Evolutionary conservation across 1,140 invertebrate species (phyloP).

Genomic region (Caenorhabditis remanei): DNA sequence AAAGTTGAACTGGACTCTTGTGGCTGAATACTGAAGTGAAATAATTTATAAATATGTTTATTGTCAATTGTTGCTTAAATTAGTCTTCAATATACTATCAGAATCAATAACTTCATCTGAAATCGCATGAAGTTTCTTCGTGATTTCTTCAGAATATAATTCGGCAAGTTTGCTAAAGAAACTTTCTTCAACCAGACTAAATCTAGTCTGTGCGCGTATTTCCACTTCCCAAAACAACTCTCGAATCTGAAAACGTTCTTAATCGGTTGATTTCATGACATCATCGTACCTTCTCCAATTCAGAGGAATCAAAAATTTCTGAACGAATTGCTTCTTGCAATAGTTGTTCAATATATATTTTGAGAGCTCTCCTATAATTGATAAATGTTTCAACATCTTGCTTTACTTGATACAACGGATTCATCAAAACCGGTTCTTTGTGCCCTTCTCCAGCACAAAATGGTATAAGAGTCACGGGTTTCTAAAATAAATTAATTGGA

Average conservation of each 20-base stretch:
- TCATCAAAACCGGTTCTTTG: background rate
- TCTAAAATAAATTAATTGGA: background rate
- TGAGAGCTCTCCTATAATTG: background rate
- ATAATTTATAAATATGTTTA: background rate
- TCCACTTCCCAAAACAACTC: conserved; percentile 25
- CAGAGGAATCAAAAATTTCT: background rate
- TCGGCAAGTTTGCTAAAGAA: conserved; percentile 1
- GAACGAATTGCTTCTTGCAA: background rate
- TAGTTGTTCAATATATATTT: background rate
- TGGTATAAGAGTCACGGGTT: background rate
- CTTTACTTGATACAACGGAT: background rate
- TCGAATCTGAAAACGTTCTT: background rate
- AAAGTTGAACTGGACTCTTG: background rate
- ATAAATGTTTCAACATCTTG: background rate
- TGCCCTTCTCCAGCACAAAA: background rate
- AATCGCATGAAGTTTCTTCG: background rate
- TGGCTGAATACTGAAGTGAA: background rate
- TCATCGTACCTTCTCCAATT: background rate
- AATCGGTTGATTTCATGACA: background rate
- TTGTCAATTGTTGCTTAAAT: background rate
- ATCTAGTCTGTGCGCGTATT: background rate
- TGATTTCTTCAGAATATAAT: background rate
- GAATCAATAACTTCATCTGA: background rate
- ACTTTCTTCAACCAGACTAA: background rate
- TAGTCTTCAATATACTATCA: background rate